Conservation (phyloP, 2,113 vertebrate species). For the Tylochromis polylepis region DNA sequence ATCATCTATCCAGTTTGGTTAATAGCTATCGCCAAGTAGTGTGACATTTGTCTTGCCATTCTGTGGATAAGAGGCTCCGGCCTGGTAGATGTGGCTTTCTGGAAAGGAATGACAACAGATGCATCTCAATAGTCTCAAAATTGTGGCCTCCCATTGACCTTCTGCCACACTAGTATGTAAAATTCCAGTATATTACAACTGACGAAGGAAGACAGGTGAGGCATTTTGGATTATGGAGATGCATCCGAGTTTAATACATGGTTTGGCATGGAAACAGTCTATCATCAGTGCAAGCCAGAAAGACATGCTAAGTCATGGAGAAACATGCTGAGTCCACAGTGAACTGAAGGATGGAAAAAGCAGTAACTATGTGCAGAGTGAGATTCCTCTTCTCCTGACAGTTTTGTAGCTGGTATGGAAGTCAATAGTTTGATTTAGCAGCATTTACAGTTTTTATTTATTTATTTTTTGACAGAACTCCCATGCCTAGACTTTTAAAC, state of each 20-base stretch:
- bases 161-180: not conserved
- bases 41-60: not conserved
- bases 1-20: conserved; percentile 7
- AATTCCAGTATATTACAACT: not conserved
- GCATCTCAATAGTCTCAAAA: not conserved
- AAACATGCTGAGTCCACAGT: conserved; percentile 11
- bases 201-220: not conserved
- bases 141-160: not conserved
- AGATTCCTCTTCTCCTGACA: not conserved
- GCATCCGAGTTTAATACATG: not conserved
- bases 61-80: not conserved
- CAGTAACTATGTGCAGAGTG: not conserved
- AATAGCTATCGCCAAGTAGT: not conserved
- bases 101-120: not conserved
- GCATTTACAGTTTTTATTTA: conserved; percentile 8
- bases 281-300: conserved; percentile 23
- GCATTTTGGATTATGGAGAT: not conserved
- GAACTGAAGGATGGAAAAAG: not conserved
- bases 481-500: not conserved
- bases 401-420: not conserved
- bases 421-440: conserved; percentile 26
- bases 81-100: not conserved
- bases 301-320: conserved; percentile 20
- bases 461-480: not conserved
- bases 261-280: conserved; percentile 8